Base-by-base conservation (phyloP, 2,113 vertebrate genomes). In the Merops nubicus region DNA sequence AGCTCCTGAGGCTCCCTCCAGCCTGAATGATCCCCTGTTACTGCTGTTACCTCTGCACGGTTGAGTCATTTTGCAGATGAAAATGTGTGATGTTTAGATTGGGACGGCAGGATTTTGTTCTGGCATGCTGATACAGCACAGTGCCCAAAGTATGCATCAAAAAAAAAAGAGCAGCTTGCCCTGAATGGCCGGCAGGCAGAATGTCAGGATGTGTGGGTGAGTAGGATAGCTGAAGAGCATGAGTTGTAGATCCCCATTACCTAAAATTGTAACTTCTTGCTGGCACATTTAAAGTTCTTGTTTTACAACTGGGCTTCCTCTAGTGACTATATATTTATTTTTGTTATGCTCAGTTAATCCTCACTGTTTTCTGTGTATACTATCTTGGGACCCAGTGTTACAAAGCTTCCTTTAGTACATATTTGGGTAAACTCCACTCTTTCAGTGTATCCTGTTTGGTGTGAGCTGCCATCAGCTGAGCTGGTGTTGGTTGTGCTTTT, bases 1-100 rank as follows among this genome's bases (percentile, higher is more conserved):
- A 11, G n/a, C 29, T 85, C 51, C 74, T 8, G 51, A 78, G 78
- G 28, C 42, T 93, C 68, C 64, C 25, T 78, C 50, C 21, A 10
- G 1, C 28, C 29, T 0, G 4, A 45, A 14, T 8, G 18, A 29
- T 75, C 25, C 67, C 0, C 0, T 34, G 10, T 54, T 79, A 19
- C 29, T 1, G 0, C 40, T 60, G 47, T 51, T 57, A 38, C 22
- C 14, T 57, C 33, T 47, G 50, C 8, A 1, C 18, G 17, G 31
- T 29, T 62, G 38, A 54, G 47, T 33, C 15, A 38, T 69, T 89
- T 45, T 63, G 63, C 25, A 81, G 56, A 15, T 70, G 38, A 38
- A 91, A 80, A 63, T 33, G 26, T 1, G 0, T 59, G 19, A 16
- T 14, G 38, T 60, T 63, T 59, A 25, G 43, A 64, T 76, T 43